phyloP scores from a whole-genome alignment of 1,140 invertebrate species.

The Mya arenaria region DNA sequence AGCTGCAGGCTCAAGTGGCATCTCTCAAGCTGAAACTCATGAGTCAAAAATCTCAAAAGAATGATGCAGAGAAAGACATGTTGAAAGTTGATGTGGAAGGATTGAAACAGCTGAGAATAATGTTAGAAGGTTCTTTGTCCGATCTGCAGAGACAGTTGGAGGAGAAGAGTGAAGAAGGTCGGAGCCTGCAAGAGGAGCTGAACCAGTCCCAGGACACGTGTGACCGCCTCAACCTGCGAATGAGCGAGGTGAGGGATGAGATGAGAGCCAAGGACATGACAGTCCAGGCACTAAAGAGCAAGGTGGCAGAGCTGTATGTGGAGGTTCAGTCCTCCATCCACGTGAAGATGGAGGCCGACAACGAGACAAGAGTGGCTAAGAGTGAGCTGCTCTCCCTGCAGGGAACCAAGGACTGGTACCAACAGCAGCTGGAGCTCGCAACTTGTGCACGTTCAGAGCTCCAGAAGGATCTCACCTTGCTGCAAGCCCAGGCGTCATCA shows the following conservation, averaged over 20 bases:
- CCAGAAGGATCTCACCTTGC: constrained; percentile 80
- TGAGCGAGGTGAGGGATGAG: constrained; percentile 79
- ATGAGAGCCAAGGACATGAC: constrained; percentile 79
- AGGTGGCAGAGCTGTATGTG: constrained; percentile 82
- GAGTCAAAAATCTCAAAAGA: constrained; percentile 50
- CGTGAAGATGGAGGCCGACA: constrained; percentile 79
- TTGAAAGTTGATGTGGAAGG: constrained; percentile 70
- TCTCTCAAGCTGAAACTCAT: constrained; percentile 72
- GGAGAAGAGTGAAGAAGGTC: constrained; percentile 77
- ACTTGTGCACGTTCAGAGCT: constrained; percentile 77
- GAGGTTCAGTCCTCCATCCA: constrained; percentile 80
- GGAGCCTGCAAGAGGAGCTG: constrained; percentile 77
- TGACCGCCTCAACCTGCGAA: constrained; percentile 74
- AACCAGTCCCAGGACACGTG: constrained; percentile 69
- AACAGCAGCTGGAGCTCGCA: constrained; percentile 80
- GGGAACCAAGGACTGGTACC: constrained; percentile 82
- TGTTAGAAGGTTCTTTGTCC: constrained; percentile 75
- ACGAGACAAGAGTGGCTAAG: constrained; percentile 77
- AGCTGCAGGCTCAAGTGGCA: constrained; percentile 75
- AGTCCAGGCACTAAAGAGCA: constrained; percentile 81
- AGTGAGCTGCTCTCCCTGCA: constrained; percentile 79
- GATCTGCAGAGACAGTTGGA: constrained; percentile 78
- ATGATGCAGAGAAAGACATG: constrained; percentile 62
- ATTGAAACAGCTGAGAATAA: constrained; percentile 68
- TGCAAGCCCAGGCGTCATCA: constrained; percentile 74